Evolutionary conservation across 2,888 invertebrate species (phyloP).

Genomic region (Aspidiotus rigidus): DNA sequence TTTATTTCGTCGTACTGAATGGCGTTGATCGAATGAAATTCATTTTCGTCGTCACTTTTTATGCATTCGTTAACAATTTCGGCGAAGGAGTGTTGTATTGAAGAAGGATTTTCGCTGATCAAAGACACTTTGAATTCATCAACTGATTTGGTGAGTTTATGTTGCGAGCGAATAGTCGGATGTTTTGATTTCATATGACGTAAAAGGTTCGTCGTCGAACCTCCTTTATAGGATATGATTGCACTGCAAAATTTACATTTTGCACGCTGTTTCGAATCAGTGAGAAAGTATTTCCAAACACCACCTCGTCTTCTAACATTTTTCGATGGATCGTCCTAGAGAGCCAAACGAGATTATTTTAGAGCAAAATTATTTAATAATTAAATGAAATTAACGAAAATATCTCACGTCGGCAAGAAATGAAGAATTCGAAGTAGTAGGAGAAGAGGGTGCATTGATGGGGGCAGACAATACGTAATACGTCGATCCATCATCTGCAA

Average conservation of each 20-base stretch:
- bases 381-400: not conserved
- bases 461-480: slow-evolving; percentile 25
- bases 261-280: slow-evolving; percentile 15
- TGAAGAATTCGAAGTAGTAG: slow-evolving; percentile 5
- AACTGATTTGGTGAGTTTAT: slow-evolving; percentile 3
- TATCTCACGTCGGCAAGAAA: slow-evolving; percentile 3
- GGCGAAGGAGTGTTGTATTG: slow-evolving; percentile 21
- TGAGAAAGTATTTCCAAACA: slow-evolving; percentile 24
- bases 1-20: slow-evolving; percentile 13
- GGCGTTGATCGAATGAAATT: slow-evolving; percentile 4
- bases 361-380: not conserved
- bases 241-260: slow-evolving; percentile 26
- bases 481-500: slow-evolving; percentile 22
- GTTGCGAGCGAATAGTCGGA: slow-evolving; percentile 2
- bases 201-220: slow-evolving; percentile 22
- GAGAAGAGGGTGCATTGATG: not conserved
- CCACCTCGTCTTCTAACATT: slow-evolving; percentile 17
- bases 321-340: slow-evolving; percentile 1
- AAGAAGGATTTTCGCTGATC: not conserved
- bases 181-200: slow-evolving; percentile 29
- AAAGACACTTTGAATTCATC: not conserved
- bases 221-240: slow-evolving; percentile 25
- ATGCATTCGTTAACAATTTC: slow-evolving; percentile 29
- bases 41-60: slow-evolving; percentile 28
- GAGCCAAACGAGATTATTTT: not conserved